Evolutionary conservation across 2,888 invertebrate species (phyloP), one percentile per base, ranked within the genome.

Genomic region (Drosophila gaucha): DNA sequence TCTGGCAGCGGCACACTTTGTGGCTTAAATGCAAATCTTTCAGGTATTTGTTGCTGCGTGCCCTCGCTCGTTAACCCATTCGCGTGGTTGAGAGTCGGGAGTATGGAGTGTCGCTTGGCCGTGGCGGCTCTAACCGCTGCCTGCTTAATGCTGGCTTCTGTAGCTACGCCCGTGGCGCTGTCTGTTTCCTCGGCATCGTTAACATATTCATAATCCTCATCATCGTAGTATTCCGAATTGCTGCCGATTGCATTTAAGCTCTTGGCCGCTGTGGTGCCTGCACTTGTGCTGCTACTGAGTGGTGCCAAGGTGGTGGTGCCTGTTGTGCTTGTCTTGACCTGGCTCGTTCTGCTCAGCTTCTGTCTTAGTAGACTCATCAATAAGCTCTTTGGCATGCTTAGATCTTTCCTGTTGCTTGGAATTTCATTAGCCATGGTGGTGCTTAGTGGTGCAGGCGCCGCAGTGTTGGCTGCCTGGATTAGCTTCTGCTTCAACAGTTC

Each of bases 11-110:
- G 51, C 16, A 60, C 36, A 49, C 59, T 54, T 49, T 49, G 49
- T 49, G 47, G 51, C 51, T 57, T 43, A 41, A 60, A 47, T 62
- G 65, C 31, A 30, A 54, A 52, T 47, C 38, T 52, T 41, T 64
- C 49, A 3, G 24, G 10, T 20, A 26, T 49, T 43, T 38, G 36
- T 39, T 57, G 70, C 47, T 39, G 26, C 9, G 58, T 74, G 55
- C 49, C 57, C 68, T 41, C 14, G 39, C 64, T 82, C 79, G 79
- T 82, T 80, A 80, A 67, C 67, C 68, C 63, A 22, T 51, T 57
- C 44, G 54, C 72, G 57, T 72, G 18, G 18, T 2, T 2, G 2
- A 36, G 30, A 1, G 58, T 14, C 36, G 60, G 72, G 18, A 51
- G 54, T 43, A 64, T 44, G 14, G 77, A 65, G 52, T 77, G 77